Conservation (phyloP, 2,888 invertebrate species). For the Nemurella pictetii region DNA sequence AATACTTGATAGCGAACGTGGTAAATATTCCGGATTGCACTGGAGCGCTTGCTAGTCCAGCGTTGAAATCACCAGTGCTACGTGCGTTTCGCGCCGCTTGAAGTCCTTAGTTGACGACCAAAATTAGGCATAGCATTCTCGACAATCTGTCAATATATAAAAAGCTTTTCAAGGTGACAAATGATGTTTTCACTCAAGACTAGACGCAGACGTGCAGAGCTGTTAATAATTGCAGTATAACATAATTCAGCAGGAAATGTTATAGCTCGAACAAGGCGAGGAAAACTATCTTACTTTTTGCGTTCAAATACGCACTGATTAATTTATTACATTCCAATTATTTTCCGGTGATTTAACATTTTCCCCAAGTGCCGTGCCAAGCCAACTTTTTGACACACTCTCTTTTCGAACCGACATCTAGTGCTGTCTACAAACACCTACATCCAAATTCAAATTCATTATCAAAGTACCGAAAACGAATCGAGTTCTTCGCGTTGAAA, state of each 20-base stretch:
- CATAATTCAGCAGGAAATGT: too few species aligned
- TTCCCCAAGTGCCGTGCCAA: too few species aligned
- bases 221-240: too few species aligned
- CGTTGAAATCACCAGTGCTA: conserved; percentile 16
- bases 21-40: neutral
- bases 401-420: neutral
- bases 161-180: neutral
- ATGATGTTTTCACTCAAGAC: too few species aligned
- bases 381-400: neutral
- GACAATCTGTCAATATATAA: neutral
- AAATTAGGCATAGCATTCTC: neutral
- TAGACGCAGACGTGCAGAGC: too few species aligned
- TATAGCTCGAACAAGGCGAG: too few species aligned
- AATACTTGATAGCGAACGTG: neutral
- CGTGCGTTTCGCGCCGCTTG: neutral
- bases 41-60: neutral
- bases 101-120: neutral
- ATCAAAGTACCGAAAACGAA: neutral
- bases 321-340: too few species aligned
- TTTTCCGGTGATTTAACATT: too few species aligned
- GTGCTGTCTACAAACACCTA: neutral
- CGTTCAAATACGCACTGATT: too few species aligned
- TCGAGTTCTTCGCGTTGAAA: neutral
- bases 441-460: neutral
- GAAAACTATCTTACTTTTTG: too few species aligned